Evolutionary conservation across 2,113 vertebrate genomes (phyloP), one percentile per base, ranked within the genome.

Genomic region (Panthera leo): DNA sequence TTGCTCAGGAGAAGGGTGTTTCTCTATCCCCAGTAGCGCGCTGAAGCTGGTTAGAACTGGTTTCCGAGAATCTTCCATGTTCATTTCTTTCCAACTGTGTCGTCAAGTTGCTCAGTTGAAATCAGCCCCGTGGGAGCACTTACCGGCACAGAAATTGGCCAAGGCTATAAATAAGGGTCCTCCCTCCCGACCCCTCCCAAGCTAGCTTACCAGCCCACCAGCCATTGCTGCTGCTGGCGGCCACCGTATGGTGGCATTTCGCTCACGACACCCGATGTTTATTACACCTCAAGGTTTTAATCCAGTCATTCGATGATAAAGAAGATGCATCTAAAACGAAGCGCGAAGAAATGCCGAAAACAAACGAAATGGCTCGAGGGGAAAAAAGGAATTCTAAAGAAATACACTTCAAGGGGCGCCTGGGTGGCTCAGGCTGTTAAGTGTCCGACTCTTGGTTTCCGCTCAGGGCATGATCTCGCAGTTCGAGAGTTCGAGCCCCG

Each of bases 21-120:
- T 21, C 15, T 58, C 21, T 11, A 5, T 45, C 51, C 42, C 18
- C 23, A 42, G 29, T 5, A 2, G 53, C 16, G 48, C 21, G 34
- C 73, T n/a, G 36, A n/a, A n/a, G 45, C 55, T 7, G 23, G 4
- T 68, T 16, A 23, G 25, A 27, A 34, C 25, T 16, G 79, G 75
- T 51, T 51, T 10, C 1, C 0, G 12, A 45, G 53, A 21, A 4
- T 34, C 63, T 12, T 0, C 7, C 0, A 1, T 1, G 11, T 7
- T 25, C 11, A 5, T 31, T 45, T 78, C 45, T 73, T 91, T 55
- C 45, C 45, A 53, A 12, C 31, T 3, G 36, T 61, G 63, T 10
- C 1, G 34, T 76, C 79, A 11, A 1, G 2, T 15, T 34, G 58
- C 79, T 23, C 83, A 73, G 42, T 36, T 25, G 80, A n/a, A 91